Evolutionary conservation across 2,888 invertebrate genomes (phyloP).

Genomic region (Diarsia mendica): DNA sequence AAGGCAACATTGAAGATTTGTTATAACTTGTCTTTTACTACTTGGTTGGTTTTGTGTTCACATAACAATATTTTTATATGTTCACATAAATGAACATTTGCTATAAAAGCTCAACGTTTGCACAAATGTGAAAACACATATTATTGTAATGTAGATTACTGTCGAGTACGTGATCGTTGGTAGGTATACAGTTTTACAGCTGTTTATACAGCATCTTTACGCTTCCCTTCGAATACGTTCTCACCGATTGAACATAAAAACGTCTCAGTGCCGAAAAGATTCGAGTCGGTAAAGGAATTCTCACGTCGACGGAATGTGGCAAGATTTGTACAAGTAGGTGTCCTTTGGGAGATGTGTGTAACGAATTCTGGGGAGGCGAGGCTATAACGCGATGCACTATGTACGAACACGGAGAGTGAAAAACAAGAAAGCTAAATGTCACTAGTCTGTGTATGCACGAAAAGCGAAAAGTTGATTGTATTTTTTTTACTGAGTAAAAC

Average conservation of each 20-base stretch:
- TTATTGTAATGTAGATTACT: conserved; percentile 59
- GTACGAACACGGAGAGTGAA: conserved; percentile 57
- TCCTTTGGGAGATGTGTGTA: conserved; percentile 71
- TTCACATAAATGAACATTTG: conserved; percentile 56
- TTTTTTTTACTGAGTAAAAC: not conserved
- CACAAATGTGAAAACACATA: conserved; percentile 46
- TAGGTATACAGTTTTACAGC: conserved; percentile 61
- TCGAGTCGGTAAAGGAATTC: conserved; percentile 74
- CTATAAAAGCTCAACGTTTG: conserved; percentile 52
- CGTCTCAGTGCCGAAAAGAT: conserved; percentile 76
- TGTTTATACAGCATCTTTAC: conserved; percentile 73
- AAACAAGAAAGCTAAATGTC: not conserved
- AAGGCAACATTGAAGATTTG: conserved; percentile 41
- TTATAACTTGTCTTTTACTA: conserved; percentile 52
- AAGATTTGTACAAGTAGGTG: conserved; percentile 77
- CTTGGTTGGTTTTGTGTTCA: conserved; percentile 52
- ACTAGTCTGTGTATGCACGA: not conserved
- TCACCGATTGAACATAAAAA: conserved; percentile 79
- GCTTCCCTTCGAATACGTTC: conserved; percentile 74
- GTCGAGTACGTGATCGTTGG: conserved; percentile 46
- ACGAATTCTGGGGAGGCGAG: conserved; percentile 69
- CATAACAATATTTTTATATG: conserved; percentile 54
- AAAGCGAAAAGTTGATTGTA: not conserved
- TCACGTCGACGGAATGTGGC: conserved; percentile 75
- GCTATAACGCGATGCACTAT: conserved; percentile 72